Evolutionary conservation across 2,888 invertebrate genomes (phyloP).

Genomic region (Serrognathus titanus): DNA sequence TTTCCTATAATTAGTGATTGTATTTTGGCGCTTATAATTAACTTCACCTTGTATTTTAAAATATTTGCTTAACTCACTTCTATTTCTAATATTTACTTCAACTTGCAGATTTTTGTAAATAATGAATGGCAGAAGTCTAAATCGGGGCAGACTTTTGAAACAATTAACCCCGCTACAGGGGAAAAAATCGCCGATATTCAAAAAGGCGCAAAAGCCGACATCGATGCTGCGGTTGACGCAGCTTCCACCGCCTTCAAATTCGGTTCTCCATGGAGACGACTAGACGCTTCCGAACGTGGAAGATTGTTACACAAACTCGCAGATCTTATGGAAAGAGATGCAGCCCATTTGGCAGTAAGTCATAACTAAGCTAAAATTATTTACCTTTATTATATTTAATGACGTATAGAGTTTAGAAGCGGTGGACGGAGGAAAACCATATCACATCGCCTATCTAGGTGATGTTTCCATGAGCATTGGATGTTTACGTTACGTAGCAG

Average conservation of each 20-base stretch:
- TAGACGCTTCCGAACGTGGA: slow-evolving; percentile 88
- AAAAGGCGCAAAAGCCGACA: slow-evolving; percentile 70
- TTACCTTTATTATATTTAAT: neutral
- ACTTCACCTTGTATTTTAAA: too few relatives aligned
- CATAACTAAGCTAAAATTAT: too few relatives aligned
- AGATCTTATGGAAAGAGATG: slow-evolving; percentile 79
- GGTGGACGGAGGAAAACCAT: slow-evolving; percentile 93
- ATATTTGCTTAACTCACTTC: too few relatives aligned
- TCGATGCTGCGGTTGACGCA: slow-evolving; percentile 76
- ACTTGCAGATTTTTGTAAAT: slow-evolving; percentile 85
- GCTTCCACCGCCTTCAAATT: slow-evolving; percentile 73
- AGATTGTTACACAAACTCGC: slow-evolving; percentile 72
- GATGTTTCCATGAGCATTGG: slow-evolving; percentile 63
- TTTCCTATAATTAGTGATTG: too few relatives aligned
- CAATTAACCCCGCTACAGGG: slow-evolving; percentile 80
- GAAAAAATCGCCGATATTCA: slow-evolving; percentile 78
- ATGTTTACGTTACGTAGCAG: slow-evolving; percentile 81
- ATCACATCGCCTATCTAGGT: slow-evolving; percentile 62
- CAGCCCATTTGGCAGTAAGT: slow-evolving; percentile 74
- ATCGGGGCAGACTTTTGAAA: slow-evolving; percentile 82
- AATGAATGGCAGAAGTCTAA: slow-evolving; percentile 93
- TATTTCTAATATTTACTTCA: neutral
- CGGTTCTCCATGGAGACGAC: slow-evolving; percentile 77
- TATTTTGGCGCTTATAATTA: too few relatives aligned
- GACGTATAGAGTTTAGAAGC: slow-evolving; percentile 83